A percentile compares a stretch with the other conserved stretches of the same genome.
Evolutionary conservation across 2,888 invertebrate species (phyloP).

Genomic region (Agonum fuliginosum): DNA sequence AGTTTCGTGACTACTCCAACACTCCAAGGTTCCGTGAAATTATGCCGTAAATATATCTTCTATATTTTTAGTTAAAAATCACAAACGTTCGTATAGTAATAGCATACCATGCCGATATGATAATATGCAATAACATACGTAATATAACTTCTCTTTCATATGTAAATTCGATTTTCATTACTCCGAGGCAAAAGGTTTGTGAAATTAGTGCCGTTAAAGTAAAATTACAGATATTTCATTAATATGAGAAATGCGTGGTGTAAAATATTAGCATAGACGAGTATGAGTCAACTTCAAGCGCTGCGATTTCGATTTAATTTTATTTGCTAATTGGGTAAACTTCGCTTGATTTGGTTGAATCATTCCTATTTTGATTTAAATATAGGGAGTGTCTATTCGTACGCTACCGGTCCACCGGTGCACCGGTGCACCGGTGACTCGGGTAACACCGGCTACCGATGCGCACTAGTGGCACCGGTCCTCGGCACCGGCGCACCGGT

Average conservation of each 20-base stretch:
- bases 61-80: slow-evolving; percentile 10
- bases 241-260: neutral
- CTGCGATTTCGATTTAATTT: neutral
- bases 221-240: neutral
- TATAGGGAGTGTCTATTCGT: no score
- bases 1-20: slow-evolving; percentile 45
- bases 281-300: neutral
- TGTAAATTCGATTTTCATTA: neutral
- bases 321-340: slow-evolving; percentile 16
- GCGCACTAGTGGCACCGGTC: no score
- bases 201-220: neutral
- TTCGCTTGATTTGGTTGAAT: slow-evolving; percentile 27
- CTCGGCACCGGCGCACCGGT: no score
- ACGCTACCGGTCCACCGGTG: no score
- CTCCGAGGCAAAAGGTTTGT: neutral
- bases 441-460: no score
- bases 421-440: no score
- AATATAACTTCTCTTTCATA: neutral
- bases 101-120: neutral
- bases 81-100: slow-evolving; percentile 17
- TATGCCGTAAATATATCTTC: slow-evolving; percentile 18
- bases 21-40: slow-evolving; percentile 45
- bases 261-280: neutral
- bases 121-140: neutral
- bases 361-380: slow-evolving; percentile 42